phyloP scores from a whole-genome alignment of 2,113 vertebrate species.

The Gasterosteus aculeatus region DNA sequence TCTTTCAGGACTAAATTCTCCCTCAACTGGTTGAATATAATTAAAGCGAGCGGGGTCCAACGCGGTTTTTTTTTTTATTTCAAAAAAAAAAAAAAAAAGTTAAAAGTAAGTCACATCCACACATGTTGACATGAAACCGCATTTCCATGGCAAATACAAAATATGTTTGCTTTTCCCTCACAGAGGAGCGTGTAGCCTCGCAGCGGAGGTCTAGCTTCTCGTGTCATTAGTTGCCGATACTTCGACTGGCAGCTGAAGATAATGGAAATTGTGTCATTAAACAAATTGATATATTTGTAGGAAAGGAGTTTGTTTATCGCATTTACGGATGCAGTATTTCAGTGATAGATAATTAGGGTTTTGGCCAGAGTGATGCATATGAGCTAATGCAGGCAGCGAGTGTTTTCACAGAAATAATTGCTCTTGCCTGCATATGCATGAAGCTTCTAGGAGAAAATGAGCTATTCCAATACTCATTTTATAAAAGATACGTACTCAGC shows the following conservation, averaged over 20 bases:
- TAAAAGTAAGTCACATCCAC: constrained; percentile 2
- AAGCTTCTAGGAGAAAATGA: constrained; percentile 20
- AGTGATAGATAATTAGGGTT: constrained; percentile 48
- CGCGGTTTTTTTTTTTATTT: constrained; percentile 29
- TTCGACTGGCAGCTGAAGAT: constrained; percentile 31
- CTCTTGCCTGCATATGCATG: constrained; percentile 43
- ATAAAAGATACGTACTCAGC: constrained; percentile 23
- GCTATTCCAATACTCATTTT: constrained; percentile 29
- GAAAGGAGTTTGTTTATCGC: constrained; percentile 46
- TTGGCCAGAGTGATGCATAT: constrained; percentile 49
- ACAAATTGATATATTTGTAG: constrained; percentile 41
- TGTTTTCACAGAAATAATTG: constrained; percentile 61
- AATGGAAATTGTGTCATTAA: constrained; percentile 63
- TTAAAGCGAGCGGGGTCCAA: too few species aligned
- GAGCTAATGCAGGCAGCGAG: constrained; percentile 52
- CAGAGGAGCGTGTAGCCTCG: constrained; percentile 1
- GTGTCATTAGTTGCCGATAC: constrained; percentile 32
- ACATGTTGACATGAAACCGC: constrained; percentile 21
- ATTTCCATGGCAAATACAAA: constrained; percentile 30
- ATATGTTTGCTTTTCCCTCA: constrained; percentile 40
- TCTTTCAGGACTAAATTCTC: constrained; percentile 1
- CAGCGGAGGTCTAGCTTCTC: constrained; percentile 12
- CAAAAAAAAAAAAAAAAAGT: constrained; percentile 24
- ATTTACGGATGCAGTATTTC: constrained; percentile 52
- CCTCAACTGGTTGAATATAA: constrained; percentile 21